Evolutionary conservation across 2,113 vertebrate genomes (phyloP), one percentile per base, ranked within the genome.

Genomic region (Podarcis cretensis): DNA sequence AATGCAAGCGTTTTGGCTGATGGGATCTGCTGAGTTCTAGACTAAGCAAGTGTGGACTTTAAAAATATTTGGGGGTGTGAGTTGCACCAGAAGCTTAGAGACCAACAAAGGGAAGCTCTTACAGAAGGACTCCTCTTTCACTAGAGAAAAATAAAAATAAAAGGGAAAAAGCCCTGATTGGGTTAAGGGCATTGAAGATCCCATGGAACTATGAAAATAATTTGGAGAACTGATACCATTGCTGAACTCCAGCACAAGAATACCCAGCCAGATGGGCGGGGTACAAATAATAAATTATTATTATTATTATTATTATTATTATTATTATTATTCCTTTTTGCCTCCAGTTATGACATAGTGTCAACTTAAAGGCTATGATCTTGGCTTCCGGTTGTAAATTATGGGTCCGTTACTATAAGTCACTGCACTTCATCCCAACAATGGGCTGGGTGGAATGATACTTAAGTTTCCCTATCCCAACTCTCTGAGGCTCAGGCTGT

Each of bases 401-500:
- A 84, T 84, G 65, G 65, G n/a, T 16, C 82, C 43, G 2, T 16
- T 69, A 78, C 43, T 82, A 59, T 76, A 82, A 57, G 13, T 37
- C 43, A 25, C 57, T 81, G n/a, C 6, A 25, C 71, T 82, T 23
- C 84, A 76, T 78, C 69, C 77, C 40, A 76, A 84, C 57, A 40
- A 37, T 90, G 84, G 40, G 73, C 69, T 59, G 73, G 78, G 63
- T 69, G 43, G 80, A 83, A 73, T 78, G 79, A 76, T 68, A 57
- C 43, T 86, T 68, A 10, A 27, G 16, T 76, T 23, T 68, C 43
- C 59, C 18, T 89, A 14, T 66, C 5, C 40, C 25, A 43, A 13
- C 23, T 74, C 21, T 57, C 23, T 86, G 69, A 65, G 8, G 27
- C 69, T 59, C 35, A 37, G 32, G n/a, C 43, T 68, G 48, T 69